Percentiles rank a stretch among this genome's conserved stretches.
phyloP scores from a whole-genome alignment of 2,888 invertebrate species.

The Thereva unica region DNA sequence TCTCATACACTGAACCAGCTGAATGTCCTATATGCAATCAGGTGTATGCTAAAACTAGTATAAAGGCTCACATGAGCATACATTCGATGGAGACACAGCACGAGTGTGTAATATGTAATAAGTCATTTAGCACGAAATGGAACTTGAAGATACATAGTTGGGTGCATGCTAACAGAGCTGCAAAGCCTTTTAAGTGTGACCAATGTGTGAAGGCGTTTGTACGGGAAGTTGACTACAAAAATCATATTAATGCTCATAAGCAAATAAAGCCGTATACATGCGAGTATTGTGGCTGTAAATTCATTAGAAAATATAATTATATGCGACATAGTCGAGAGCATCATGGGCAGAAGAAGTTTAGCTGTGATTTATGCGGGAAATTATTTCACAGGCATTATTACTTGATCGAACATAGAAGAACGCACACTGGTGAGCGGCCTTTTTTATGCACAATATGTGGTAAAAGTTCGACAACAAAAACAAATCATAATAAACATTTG shows the following conservation, averaged over 20 bases:
- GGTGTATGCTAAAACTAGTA: conserved; percentile 76
- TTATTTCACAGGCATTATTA: conserved; percentile 86
- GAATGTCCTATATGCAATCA: conserved; percentile 71
- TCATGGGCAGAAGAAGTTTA: conserved; percentile 76
- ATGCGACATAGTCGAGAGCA: conserved; percentile 84
- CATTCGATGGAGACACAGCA: conserved; percentile 78
- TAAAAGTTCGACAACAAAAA: conserved; percentile 86
- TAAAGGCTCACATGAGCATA: conserved; percentile 78
- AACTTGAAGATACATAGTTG: conserved; percentile 86
- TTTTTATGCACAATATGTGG: conserved; percentile 87
- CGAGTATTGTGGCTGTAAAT: conserved; percentile 87
- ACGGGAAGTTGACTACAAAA: conserved; percentile 76
- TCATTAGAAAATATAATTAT: conserved; percentile 86
- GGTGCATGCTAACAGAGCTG: conserved; percentile 82
- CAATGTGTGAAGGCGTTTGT: conserved; percentile 85
- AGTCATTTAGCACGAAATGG: conserved; percentile 87
- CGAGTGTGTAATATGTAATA: conserved; percentile 81
- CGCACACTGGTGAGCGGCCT: conserved; percentile 77
- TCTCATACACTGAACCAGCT: conserved; percentile 66
- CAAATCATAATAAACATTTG: conserved; percentile 88
- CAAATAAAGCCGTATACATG: conserved; percentile 82
- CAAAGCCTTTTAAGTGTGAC: conserved; percentile 83
- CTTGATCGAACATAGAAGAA: conserved; percentile 82
- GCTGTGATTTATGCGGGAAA: conserved; percentile 77
- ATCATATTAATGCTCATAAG: conserved; percentile 85